Evolutionary conservation across 2,888 invertebrate species (phyloP), one percentile per base, ranked within the genome.

Genomic region (Platycheirus rosarum): DNA sequence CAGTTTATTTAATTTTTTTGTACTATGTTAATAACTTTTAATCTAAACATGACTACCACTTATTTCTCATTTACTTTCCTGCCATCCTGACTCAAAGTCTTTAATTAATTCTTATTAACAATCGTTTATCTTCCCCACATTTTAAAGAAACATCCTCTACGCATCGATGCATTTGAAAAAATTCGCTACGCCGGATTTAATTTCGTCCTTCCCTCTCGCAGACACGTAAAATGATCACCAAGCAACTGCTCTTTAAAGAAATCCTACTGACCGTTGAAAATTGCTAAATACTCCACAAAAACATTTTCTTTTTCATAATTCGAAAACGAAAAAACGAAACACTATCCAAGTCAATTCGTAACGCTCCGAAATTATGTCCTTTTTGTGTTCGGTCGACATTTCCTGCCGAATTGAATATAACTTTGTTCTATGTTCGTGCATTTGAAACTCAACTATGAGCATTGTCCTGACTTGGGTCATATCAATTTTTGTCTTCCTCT

Each of bases 131-230:
- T 23, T n/a, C n/a, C n/a, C n/a, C n/a, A 23, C 23, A 6, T 23
- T 6, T 32, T 7, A 5, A 32, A 32, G 8, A 5, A 4, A 40
- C 37, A 3, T 32, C 16, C n/a, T 32, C n/a, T 32, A n/a, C 23
- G 49, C 18, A 20, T 18, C 40, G 23, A 46, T 40, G 40, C 35
- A 69, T 9, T 60, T 57, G 2, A 42, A 32, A 60, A 70, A 76
- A 80, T 80, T 80, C 60, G 76, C 42, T 53, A 80, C 76, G 80
- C 80, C 49, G 57, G 80, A 76, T 66, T 80, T 37, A 20, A 13
- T 68, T 73, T 78, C 66, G 62, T 63, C 46, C 32, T 5, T 60
- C 51, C 53, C 14, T 26, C 9, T 26, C 23, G 0, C 23, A 48
- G n/a, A n/a, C n/a, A 26, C 40, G 53, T 48, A 53, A 60, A 65